Conservation (phyloP, 2,797 vertebrate genomes). For the Pipistrellus nathusii region DNA sequence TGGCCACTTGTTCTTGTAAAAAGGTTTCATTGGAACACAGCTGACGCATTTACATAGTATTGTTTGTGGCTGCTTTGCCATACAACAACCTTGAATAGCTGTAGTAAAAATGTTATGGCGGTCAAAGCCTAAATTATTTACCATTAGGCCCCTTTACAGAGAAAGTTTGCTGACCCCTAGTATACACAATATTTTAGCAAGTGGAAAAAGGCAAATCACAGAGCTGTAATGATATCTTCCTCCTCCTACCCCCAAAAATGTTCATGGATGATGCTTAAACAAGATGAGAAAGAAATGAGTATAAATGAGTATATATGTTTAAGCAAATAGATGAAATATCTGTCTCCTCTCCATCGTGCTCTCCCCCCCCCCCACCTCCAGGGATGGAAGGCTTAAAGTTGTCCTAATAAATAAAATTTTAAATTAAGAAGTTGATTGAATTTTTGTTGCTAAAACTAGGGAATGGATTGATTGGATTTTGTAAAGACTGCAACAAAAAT, state of each 20-base stretch:
- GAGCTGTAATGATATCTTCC: background rate
- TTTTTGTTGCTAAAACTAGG: background rate
- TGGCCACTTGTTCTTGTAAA: background rate
- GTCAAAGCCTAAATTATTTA: background rate
- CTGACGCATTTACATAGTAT: background rate
- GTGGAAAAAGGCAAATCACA: background rate
- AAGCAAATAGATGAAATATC: background rate
- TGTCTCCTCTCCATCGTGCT: too few relatives aligned
- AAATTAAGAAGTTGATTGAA: slow-evolving; percentile 27
- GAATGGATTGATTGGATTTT: background rate
- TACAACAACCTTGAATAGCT: background rate
- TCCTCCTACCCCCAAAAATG: background rate
- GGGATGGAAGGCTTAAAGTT: background rate
- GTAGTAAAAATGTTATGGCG: background rate
- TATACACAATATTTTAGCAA: background rate
- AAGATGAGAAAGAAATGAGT: background rate
- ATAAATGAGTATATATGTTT: background rate
- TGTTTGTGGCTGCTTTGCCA: background rate
- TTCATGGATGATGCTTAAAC: background rate
- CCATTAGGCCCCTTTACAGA: background rate
- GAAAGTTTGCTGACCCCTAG: background rate
- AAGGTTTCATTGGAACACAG: background rate
- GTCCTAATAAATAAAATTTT: slow-evolving; percentile 27
- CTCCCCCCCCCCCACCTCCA: background rate
- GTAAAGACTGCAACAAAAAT: background rate